Percentiles rank a stretch among this genome's conserved stretches.
These are phyloP conservation scores for Channa maculata DNA, from an alignment of 2,113 vertebrate species.

Conservation along the genomic window DNA sequence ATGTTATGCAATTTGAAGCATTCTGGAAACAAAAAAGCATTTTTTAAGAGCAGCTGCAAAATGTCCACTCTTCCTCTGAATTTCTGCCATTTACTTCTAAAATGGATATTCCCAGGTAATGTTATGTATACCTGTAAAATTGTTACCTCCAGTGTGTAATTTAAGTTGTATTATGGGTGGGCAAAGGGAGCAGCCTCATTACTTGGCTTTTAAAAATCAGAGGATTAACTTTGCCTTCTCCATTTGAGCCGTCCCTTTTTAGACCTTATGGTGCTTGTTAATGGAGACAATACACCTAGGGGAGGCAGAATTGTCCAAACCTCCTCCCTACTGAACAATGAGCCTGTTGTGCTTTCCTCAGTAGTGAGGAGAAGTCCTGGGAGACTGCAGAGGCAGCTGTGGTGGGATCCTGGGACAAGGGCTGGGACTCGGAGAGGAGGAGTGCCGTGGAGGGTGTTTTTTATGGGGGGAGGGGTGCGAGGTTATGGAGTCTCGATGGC, in stretches of 20 bases:
- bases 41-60: no score
- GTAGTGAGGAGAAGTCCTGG: constrained; percentile 76
- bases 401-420: constrained; percentile 75
- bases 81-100: no score
- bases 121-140: no score
- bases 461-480: constrained; percentile 57
- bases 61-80: no score
- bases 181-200: constrained; percentile 70
- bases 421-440: constrained; percentile 66
- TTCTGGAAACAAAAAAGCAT: no score
- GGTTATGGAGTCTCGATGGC: constrained; percentile 71
- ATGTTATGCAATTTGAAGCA: no score
- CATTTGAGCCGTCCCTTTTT: constrained; percentile 57
- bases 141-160: no score
- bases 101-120: no score
- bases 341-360: constrained; percentile 81
- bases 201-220: constrained; percentile 68
- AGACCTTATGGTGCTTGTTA: constrained; percentile 72
- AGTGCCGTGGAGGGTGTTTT: constrained; percentile 29
- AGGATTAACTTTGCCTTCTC: constrained; percentile 57
- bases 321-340: constrained; percentile 81
- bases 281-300: constrained; percentile 74
- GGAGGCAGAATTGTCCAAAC: constrained; percentile 67
- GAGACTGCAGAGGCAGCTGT: constrained; percentile 83
- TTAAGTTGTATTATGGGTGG: no score